Conservation (phyloP, 2,113 vertebrate genomes). For the Maccullochella peelii region DNA sequence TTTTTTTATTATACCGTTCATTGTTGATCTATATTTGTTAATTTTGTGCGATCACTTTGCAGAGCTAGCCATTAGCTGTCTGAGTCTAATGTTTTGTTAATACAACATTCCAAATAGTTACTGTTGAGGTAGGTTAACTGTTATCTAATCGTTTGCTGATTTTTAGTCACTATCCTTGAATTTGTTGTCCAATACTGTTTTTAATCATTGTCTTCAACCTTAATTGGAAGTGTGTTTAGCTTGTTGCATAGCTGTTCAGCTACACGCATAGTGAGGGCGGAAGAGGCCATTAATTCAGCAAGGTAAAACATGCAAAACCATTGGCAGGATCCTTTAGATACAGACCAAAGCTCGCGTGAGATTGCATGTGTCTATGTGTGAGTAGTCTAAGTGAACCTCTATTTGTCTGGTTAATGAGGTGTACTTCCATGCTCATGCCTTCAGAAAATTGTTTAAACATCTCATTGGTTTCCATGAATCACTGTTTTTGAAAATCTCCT, state of each 20-base stretch:
- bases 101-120: too few relatives aligned
- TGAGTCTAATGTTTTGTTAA: too few relatives aligned
- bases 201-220: not conserved
- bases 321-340: not conserved
- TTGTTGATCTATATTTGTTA: too few relatives aligned
- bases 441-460: conserved; percentile 3
- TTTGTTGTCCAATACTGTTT: too few relatives aligned
- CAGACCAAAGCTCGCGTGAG: not conserved
- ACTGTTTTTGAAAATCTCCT: conserved; percentile 26
- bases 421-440: not conserved
- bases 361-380: not conserved
- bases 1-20: too few relatives aligned
- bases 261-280: not conserved
- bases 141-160: too few relatives aligned
- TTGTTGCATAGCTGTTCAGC: not conserved
- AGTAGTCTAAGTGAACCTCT: not conserved
- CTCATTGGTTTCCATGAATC: conserved; percentile 20
- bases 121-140: too few relatives aligned
- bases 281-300: not conserved
- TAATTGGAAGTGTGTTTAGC: not conserved
- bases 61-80: too few relatives aligned
- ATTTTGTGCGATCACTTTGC: too few relatives aligned
- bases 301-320: not conserved
- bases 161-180: too few relatives aligned
- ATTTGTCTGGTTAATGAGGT: conserved; percentile 15